A percentile compares a stretch with the other conserved stretches of the same genome.
Evolutionary conservation across 23 tunicate species (phyloP).

Genomic region (Halocynthia aurantium): DNA sequence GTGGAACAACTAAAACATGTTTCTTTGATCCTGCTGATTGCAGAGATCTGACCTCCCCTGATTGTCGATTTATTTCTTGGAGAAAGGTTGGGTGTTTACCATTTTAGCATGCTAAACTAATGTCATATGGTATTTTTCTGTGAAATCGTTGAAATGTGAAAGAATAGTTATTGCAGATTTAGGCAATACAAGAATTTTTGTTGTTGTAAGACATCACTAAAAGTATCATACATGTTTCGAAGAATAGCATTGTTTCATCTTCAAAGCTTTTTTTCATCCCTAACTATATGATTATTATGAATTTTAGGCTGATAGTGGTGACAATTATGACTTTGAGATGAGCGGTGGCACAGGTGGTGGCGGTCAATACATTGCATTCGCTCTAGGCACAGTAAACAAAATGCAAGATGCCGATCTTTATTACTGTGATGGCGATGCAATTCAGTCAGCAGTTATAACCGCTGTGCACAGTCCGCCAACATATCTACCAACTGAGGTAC

Average conservation of each 20-base stretch:
- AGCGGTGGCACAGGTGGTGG: slow-evolving; percentile 15
- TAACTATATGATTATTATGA: background rate
- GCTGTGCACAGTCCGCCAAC: slow-evolving; percentile 8
- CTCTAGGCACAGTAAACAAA: slow-evolving; percentile 6
- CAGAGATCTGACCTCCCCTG: background rate
- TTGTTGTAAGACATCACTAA: background rate
- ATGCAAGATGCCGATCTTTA: slow-evolving; percentile 22
- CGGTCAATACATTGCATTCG: slow-evolving; percentile 19
- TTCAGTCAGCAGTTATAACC: slow-evolving; percentile 4
- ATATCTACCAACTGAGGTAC: background rate
- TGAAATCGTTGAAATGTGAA: no score
- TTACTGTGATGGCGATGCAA: slow-evolving; percentile 25
- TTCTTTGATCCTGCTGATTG: slow-evolving; percentile 10
- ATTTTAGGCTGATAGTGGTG: background rate
- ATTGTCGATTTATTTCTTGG: slow-evolving; percentile 18
- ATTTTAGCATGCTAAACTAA: no score
- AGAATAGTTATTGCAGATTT: no score
- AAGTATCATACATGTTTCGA: background rate
- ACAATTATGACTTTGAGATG: slow-evolving; percentile 8
- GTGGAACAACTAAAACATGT: slow-evolving; percentile 29
- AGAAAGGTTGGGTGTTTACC: background rate
- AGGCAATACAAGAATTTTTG: background rate
- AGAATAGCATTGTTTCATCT: background rate
- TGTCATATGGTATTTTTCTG: no score
- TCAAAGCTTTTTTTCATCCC: background rate